phyloP scores from a whole-genome alignment of 2,888 invertebrate genomes.

The Capitulum mitella region DNA sequence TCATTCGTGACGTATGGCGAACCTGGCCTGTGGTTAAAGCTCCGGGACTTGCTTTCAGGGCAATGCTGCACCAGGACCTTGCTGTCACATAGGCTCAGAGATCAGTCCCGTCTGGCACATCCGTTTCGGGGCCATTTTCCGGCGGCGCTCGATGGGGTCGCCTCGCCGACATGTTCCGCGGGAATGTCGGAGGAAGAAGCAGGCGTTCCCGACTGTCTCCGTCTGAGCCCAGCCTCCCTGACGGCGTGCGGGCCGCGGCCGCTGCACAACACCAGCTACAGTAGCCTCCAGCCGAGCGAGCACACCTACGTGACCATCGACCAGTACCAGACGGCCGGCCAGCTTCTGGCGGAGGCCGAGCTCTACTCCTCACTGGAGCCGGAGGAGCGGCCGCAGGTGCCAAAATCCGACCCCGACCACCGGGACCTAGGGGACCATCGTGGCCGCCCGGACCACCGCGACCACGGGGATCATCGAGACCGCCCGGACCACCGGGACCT shows the following conservation, averaged over 20 bases:
- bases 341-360: not conserved
- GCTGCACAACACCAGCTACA: too few relatives aligned
- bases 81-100: not conserved
- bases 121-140: not conserved
- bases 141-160: not conserved
- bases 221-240: conserved; percentile 30
- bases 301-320: conserved; percentile 36
- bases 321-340: not conserved
- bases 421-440: not conserved
- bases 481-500: not conserved
- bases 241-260: conserved; percentile 29
- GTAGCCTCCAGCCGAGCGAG: conserved; percentile 34
- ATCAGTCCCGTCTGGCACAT: not conserved
- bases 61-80: not conserved
- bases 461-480: not conserved
- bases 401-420: not conserved
- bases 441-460: not conserved
- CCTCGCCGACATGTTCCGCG: conserved; percentile 9
- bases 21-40: conserved; percentile 86
- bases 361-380: not conserved
- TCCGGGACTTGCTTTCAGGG: conserved; percentile 69
- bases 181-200: conserved; percentile 3
- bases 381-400: not conserved
- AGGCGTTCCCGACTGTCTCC: conserved; percentile 27
- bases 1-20: conserved; percentile 79